Evolutionary conservation across 2,888 invertebrate genomes (phyloP), one percentile per base, ranked within the genome.

Genomic region (Xanthorhoe designata): DNA sequence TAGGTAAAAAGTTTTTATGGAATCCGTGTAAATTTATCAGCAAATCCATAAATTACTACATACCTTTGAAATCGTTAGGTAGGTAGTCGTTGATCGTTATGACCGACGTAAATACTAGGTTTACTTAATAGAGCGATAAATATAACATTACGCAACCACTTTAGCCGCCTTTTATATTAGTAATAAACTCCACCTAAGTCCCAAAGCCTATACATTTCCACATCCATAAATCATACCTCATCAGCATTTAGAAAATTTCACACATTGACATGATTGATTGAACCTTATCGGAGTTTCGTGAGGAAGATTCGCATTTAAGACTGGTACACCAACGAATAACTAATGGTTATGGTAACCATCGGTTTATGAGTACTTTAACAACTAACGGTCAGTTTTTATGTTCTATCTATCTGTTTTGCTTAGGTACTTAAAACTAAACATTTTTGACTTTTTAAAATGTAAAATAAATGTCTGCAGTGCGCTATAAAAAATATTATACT

Each of bases 221-320:
- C 35, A 19, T 58, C 47, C 56, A 63, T 51, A 60, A 55, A 56
- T 64, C 53, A 64, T 58, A 61, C 64, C 61, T 53, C 9, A 56
- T 38, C 18, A 66, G 29, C 49, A 51, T 65, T 64, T 61, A 58
- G 10, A 68, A 63, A 67, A 68, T 68, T 72, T 73, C 60, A 69
- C 56, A 67, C 59, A 66, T 62, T 60, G 38, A 61, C 52, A 66
- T 77, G 80, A 80, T 82, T 75, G 78, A 83, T 83, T 68, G 65
- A 66, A 47, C 51, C 61, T 57, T 76, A 83, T 76, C 78, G 71
- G 70, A 75, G 64, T 76, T 77, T 53, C 64, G 51, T 73, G 74
- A 80, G 76, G 75, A 73, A 80, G 72, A 73, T 64, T 63, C 56
- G 50, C 42, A 66, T 59, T 68, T 71, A 70, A 47, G 63, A 18